Evolutionary conservation across 2,113 vertebrate species (phyloP), one percentile per base, ranked within the genome.

Genomic region (Hippoglossus stenolepis): DNA sequence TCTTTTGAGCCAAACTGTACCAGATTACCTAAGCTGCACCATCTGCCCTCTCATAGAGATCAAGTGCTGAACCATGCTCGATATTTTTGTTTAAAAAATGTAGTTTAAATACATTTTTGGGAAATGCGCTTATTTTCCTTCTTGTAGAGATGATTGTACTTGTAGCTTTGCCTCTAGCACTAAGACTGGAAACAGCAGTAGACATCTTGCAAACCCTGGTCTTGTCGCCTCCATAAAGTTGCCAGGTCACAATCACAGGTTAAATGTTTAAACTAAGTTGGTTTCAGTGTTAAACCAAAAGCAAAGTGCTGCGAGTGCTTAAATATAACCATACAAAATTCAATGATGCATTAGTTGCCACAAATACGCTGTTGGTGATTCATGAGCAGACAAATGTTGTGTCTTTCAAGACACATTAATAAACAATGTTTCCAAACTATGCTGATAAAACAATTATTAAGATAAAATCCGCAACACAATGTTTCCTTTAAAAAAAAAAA

Each of bases 21-120:
- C 89, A 94, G 94, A 96, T 97, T 96, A 94, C 89, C 83, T 61
- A 94, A 95, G 93, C 94, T 93, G 92, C 93, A 95, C 92, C 90
- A 73, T 66, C 93, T 93, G 94, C 93, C 79, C 83, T 70, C 73
- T 72, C 77, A 87, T 92, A 54, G 17, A 73, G 21, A 95, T 93
- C 94, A 95, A 95, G 94, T 94, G 94, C 80, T 93, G 10, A 75
- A 23, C 23, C 43, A 35, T 4, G 3, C 53, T 54, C 43, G 68
- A 65, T 23, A 47, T 62, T 80, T 31, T 82, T 61, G 89, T 57
- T 60, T 40, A 3, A 61, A 75, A 31, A 66, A 66, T 63, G 57
- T 23, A 35, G 28, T 72, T 70, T 45, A 3, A 49, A 57, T 3
- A 23, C 23, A 24, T 38, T 21, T 67, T 3, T 13, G 24, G n/a